Evolutionary conservation across 2,113 vertebrate species (phyloP).

Genomic region (Hepsetus odoe): DNA sequence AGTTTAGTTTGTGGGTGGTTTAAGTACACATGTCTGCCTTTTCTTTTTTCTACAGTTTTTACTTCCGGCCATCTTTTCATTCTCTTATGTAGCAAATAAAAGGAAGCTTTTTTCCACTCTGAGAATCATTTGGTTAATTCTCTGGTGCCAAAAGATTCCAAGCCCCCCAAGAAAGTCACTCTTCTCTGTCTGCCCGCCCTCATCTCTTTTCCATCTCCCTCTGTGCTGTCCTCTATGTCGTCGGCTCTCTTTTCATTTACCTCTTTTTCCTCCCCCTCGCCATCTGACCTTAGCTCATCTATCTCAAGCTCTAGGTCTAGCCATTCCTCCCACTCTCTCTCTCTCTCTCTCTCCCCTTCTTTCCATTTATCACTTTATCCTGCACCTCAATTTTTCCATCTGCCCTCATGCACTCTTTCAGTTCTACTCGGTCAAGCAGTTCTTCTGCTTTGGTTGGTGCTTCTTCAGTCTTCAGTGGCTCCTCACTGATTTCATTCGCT

Average conservation of each 20-base stretch:
- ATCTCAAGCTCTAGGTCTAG: constrained; percentile 43
- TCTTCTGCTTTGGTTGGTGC: constrained; percentile 4
- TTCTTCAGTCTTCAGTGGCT: neutral
- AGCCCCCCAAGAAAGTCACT: neutral
- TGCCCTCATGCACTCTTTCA: constrained; percentile 30
- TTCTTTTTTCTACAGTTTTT: neutral
- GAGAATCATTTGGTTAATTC: constrained; percentile 46
- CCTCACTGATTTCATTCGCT: neutral
- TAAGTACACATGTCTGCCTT: neutral
- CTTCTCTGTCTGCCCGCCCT: constrained; percentile 14
- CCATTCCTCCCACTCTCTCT: constrained; percentile 54
- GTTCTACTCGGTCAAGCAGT: constrained; percentile 21
- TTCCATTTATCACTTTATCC: constrained; percentile 51
- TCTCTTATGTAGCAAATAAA: neutral
- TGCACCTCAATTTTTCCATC: constrained; percentile 32
- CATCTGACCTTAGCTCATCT: constrained; percentile 50
- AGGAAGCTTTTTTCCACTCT: constrained; percentile 29
- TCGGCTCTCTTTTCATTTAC: constrained; percentile 45
- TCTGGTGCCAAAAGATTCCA: constrained; percentile 24
- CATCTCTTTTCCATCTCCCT: constrained; percentile 23
- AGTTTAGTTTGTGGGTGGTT: neutral
- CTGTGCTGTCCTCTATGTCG: constrained; percentile 15
- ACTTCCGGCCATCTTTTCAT: neutral
- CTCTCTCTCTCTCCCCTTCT: constrained; percentile 42
- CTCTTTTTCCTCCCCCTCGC: constrained; percentile 34